Evolutionary conservation across 2,888 invertebrate species (phyloP), one percentile per base, ranked within the genome.

Genomic region (Chelonus formosanus): DNA sequence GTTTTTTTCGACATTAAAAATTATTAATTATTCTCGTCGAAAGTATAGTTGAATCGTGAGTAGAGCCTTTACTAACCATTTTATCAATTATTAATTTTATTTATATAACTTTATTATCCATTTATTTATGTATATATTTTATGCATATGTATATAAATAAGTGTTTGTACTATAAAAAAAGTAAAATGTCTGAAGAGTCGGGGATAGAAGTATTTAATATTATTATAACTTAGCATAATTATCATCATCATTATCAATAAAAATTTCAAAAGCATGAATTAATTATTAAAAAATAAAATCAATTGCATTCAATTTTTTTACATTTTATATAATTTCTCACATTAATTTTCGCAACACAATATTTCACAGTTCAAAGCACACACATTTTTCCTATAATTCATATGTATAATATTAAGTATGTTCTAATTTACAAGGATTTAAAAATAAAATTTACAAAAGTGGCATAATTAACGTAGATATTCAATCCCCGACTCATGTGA

Each of bases 111-210:
- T 50, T 35, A 48, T 59, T 67, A 56, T 69, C 58, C 35, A 50
- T 61, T 54, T 65, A 67, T 61, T 59, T 67, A 62, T 60, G 50
- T 66, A 63, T 62, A 69, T 67, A 53, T 75, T 77, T 74, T 76
- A 72, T 74, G 74, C 73, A 70, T 73, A 67, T 75, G 71, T 72
- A 73, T 78, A 81, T 79, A 80, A 79, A 82, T 80, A 78, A 81
- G 75, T 75, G 74, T 82, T 83, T 83, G 82, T 82, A 83, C 82
- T 82, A 82, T 82, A 80, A 83, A 80, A 75, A 74, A 80, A 78
- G 70, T 78, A 78, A 80, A 79, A 79, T 73, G 76, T 76, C 67
- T 50, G 57, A 58, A 64, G 67, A 70, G 65, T 64, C 67, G 63
- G 67, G 60, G 67, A 53, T 44, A 31, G 36, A 55, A 55, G 10